Evolutionary conservation across 2,797 vertebrate genomes (phyloP).

Genomic region (Kryptolebias ocellatus): DNA sequence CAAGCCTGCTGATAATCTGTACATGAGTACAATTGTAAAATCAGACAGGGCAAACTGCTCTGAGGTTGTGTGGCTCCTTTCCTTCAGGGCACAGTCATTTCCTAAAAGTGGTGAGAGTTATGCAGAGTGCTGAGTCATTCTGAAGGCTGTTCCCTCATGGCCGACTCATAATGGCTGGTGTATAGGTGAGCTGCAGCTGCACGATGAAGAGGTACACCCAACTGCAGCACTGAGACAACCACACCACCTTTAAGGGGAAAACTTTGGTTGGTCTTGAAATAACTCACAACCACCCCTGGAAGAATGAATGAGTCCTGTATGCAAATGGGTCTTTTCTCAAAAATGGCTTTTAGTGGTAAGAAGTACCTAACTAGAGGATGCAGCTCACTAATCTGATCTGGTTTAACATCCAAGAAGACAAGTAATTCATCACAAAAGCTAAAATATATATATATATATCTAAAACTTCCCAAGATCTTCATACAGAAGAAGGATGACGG

Average conservation of each 20-base stretch:
- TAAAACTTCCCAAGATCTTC: too few species aligned
- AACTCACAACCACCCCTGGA: conserved; percentile 1
- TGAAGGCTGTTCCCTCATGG: conserved; percentile 1
- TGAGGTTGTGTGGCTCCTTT: neutral
- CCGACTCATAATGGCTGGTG: conserved; percentile 32
- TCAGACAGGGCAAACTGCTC: neutral
- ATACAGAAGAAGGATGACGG: too few species aligned
- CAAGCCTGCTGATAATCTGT: neutral
- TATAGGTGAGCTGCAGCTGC: conserved; percentile 8
- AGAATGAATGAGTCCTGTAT: conserved; percentile 13
- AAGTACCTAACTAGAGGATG: neutral
- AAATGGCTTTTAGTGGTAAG: neutral
- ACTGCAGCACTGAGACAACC: neutral
- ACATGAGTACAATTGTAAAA: too few species aligned
- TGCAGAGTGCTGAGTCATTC: conserved; percentile 56
- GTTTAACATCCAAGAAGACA: neutral
- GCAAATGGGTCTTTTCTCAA: conserved; percentile 1
- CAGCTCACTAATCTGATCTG: neutral
- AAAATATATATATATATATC: too few species aligned
- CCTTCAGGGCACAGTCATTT: neutral
- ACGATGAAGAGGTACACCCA: conserved; percentile 5
- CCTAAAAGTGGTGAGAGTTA: neutral
- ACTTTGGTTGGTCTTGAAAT: neutral
- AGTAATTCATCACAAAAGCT: too few species aligned
- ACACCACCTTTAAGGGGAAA: conserved; percentile 1